Percentiles rank a stretch among this genome's conserved stretches.
Evolutionary conservation across 1,140 invertebrate genomes (phyloP).

Genomic region (Drosophila repleta): DNA sequence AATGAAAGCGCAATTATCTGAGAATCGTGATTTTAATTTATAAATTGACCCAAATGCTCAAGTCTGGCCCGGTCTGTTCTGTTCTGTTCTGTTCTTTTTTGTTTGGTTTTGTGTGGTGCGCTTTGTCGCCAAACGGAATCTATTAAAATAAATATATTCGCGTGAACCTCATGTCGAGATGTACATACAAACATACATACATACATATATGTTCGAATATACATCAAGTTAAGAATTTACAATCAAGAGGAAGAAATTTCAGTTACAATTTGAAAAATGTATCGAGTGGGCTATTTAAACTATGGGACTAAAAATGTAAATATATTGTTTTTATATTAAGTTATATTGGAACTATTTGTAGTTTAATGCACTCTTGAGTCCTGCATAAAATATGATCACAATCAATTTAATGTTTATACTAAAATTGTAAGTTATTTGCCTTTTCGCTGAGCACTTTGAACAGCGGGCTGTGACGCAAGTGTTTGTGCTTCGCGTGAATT

Average conservation of each 20-base stretch:
- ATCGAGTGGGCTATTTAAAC: no score
- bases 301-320: no score
- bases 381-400: neutral
- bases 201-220: neutral
- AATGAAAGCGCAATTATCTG: slow-evolving; percentile 2
- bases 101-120: slow-evolving; percentile 2
- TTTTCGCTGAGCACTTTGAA: neutral
- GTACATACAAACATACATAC: neutral
- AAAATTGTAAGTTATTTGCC: neutral
- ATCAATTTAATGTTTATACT: neutral
- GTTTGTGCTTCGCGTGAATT: slow-evolving; percentile 15
- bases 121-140: slow-evolving; percentile 8
- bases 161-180: neutral
- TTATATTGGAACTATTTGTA: no score
- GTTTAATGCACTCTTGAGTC: no score
- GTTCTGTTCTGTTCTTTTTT: neutral
- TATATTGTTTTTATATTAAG: no score
- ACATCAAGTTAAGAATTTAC: no score
- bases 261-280: neutral
- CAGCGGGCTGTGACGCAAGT: slow-evolving; percentile 29
- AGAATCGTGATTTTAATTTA: neutral
- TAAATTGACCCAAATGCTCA: slow-evolving; percentile 4
- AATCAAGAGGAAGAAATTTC: neutral
- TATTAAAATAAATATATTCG: slow-evolving; percentile 18
- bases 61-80: neutral